These are phyloP conservation scores for Campaea margaritaria DNA, from an alignment of 2,888 invertebrate species.

Conservation along the genomic window DNA sequence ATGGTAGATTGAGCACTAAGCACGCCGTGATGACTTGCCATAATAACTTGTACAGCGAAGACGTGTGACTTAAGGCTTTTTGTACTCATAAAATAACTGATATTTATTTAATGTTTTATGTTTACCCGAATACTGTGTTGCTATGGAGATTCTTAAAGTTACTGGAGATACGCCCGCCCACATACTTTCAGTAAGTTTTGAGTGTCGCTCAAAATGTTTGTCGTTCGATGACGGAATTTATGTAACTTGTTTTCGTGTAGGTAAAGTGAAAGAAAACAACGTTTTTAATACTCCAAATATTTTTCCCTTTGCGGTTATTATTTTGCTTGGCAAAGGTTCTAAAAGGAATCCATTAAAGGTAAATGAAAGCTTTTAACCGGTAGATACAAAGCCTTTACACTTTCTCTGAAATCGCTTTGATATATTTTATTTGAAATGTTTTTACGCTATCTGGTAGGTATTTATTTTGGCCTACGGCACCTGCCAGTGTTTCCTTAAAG, in stretches of 20 bases:
- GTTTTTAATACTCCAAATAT: neutral
- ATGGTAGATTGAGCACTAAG: constrained; percentile 10
- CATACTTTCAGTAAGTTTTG: no score
- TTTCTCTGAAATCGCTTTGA: constrained; percentile 15
- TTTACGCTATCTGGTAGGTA: no score
- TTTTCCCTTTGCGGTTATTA: constrained; percentile 17
- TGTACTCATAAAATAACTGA: no score
- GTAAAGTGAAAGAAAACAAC: neutral
- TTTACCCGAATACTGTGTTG: no score
- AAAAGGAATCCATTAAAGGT: constrained; percentile 30
- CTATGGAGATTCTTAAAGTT: no score
- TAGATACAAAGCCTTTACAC: constrained; percentile 25
- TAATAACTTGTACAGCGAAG: no score
- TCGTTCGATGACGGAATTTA: neutral
- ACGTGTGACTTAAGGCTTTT: no score
- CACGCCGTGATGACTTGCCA: neutral
- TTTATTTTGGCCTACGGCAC: no score
- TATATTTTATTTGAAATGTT: constrained; percentile 9
- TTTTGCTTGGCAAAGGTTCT: constrained; percentile 21
- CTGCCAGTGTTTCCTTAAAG: no score
- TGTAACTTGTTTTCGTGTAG: neutral
- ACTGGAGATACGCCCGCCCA: no score
- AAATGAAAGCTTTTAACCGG: constrained; percentile 28
- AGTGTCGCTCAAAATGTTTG: no score
- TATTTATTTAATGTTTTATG: no score